Conservation (phyloP, 1,140 invertebrate genomes). For the Scaptodrosophila lebanonensis region DNA sequence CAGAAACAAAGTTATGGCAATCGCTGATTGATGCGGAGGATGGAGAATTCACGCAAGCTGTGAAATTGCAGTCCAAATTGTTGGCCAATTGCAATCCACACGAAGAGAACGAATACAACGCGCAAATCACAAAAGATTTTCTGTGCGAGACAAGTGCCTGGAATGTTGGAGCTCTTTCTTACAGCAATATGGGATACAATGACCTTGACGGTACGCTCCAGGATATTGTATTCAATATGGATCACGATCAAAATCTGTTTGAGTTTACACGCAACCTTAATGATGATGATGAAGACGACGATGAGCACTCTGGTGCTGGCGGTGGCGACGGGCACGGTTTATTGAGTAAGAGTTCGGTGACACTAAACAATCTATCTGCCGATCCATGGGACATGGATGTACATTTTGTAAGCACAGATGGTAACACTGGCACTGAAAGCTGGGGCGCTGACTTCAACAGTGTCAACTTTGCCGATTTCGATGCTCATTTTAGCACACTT, state of each 20-base stretch:
- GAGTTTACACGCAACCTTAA: constrained; percentile 62
- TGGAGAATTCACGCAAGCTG: constrained; percentile 62
- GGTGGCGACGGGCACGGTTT: constrained; percentile 47
- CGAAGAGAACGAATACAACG: constrained; percentile 53
- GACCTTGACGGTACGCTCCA: constrained; percentile 55
- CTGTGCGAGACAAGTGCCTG: constrained; percentile 43
- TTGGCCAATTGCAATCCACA: constrained; percentile 71
- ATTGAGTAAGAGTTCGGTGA: constrained; percentile 54
- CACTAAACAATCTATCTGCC: constrained; percentile 44
- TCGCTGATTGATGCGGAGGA: constrained; percentile 59
- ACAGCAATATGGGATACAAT: constrained; percentile 51
- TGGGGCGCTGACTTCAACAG: constrained; percentile 56
- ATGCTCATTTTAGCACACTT: constrained; percentile 69
- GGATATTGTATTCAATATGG: constrained; percentile 61
- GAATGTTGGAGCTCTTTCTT: constrained; percentile 34
- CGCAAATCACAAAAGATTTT: constrained; percentile 49
- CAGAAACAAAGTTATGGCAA: constrained; percentile 57
- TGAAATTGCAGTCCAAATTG: constrained; percentile 56
- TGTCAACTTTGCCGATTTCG: constrained; percentile 73
- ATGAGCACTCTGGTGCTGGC: constrained; percentile 39
- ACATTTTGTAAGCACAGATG: constrained; percentile 45
- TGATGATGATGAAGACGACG: constrained; percentile 65
- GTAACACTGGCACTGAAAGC: constrained; percentile 41
- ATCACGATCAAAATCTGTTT: constrained; percentile 59
- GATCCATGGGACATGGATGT: constrained; percentile 67